Evolutionary conservation across 1,140 invertebrate genomes (phyloP), one percentile per base, ranked within the genome.

Genomic region (Adelges cooleyi): DNA sequence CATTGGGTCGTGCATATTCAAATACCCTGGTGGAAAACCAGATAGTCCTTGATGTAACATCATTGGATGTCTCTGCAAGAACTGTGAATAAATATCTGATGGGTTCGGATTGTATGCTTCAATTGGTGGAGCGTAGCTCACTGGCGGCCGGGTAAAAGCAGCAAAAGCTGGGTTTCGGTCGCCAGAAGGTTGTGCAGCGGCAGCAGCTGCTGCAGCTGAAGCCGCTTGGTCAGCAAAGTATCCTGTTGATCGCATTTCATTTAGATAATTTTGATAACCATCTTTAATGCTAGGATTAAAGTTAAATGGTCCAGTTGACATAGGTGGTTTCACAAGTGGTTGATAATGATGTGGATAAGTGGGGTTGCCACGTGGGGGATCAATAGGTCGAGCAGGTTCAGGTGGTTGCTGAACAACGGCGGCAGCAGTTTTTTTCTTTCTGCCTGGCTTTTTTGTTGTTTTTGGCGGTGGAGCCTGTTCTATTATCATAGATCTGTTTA

Each of bases 301-400:
- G 23, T 82, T 82, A 71, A 85, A 86, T 70, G 85, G 85, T 66
- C 85, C 86, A 65, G 83, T 82, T 72, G 82, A 84, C 20, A 82
- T 80, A 1, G 83, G 80, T 52, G 85, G 82, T 69, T 84, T 80
- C 68, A 78, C 81, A 1, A 80, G 72, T n/a, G 54, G 53, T 17
- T 66, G 62, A n/a, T 67, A 51, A 4, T 65, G 59, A 66, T 81
- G 82, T 15, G 80, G 69, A 8, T 79, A 77, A 25, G 80, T 77
- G 10, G 79, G 76, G 71, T 84, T 82, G 2, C 76, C 70, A 2
- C 79, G 74, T 0, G 76, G 77, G 4, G 79, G 69, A 1, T 77
- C 78, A 1, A 77, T 74, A 66, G 79, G 80, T 15, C 80, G 76
- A 70, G 81, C 79, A 69, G 80, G 80, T 66, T 77, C 77, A 27